Evolutionary conservation across 2,888 invertebrate genomes (phyloP).

Genomic region (Trichopoda pennipes): DNA sequence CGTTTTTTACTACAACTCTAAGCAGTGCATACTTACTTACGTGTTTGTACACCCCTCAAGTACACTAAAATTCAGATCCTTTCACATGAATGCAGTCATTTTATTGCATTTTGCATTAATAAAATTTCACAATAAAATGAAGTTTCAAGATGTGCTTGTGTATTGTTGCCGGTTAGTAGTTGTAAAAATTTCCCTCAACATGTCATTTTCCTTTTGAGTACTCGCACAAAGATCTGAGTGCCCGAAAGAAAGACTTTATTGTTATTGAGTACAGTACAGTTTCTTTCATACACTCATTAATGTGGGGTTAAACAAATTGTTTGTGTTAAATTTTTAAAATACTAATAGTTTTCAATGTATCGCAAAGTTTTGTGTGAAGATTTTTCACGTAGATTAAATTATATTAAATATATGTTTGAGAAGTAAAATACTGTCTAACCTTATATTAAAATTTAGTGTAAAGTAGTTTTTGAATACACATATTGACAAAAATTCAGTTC

Average conservation of each 20-base stretch:
- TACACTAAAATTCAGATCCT: slow-evolving; percentile 15
- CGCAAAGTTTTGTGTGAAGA: slow-evolving; percentile 52
- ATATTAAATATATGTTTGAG: neutral
- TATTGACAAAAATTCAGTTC: too few species aligned
- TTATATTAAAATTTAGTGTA: too few species aligned
- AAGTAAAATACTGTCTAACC: too few species aligned
- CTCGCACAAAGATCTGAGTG: slow-evolving; percentile 32
- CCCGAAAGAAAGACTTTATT: slow-evolving; percentile 39
- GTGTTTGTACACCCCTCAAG: slow-evolving; percentile 8
- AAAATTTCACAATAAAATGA: slow-evolving; percentile 52
- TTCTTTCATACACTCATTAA: slow-evolving; percentile 42
- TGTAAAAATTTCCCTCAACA: slow-evolving; percentile 63
- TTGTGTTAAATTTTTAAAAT: slow-evolving; percentile 55
- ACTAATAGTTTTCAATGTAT: slow-evolving; percentile 65
- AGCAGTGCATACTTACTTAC: slow-evolving; percentile 20
- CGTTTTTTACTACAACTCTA: slow-evolving; percentile 41
- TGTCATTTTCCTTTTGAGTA: slow-evolving; percentile 57
- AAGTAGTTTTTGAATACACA: too few species aligned
- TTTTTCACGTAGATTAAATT: too few species aligned
- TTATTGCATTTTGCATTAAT: slow-evolving; percentile 65
- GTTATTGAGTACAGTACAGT: slow-evolving; percentile 46
- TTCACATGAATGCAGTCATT: slow-evolving; percentile 46
- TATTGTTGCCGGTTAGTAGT: slow-evolving; percentile 33
- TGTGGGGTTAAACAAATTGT: slow-evolving; percentile 40
- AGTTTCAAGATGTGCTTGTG: slow-evolving; percentile 5